These are phyloP conservation scores for Corella eumyota DNA, from an alignment of 23 tunicate species.

Conservation along the genomic window DNA sequence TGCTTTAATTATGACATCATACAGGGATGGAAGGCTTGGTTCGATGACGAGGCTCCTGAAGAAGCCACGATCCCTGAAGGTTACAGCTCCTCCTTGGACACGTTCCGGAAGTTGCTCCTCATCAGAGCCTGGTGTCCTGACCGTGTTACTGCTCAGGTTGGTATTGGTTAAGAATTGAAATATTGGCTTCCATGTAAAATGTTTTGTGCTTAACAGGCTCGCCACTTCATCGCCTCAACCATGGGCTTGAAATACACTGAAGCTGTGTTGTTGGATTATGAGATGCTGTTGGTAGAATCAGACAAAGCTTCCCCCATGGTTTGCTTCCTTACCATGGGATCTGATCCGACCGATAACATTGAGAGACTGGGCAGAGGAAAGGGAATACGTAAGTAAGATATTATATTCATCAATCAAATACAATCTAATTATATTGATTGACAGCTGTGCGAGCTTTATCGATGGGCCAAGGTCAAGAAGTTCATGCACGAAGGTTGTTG, in stretches of 20 bases:
- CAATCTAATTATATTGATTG: too few relatives aligned
- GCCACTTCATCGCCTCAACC: conserved; percentile 81
- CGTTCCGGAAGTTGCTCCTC: conserved; percentile 79
- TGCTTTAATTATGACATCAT: too few relatives aligned
- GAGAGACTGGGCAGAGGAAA: conserved; percentile 87
- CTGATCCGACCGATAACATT: conserved; percentile 97
- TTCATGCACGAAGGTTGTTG: conserved; percentile 45
- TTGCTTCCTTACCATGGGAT: conserved; percentile 97
- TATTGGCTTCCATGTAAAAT: not conserved
- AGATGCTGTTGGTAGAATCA: conserved; percentile 81
- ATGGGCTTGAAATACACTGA: conserved; percentile 91
- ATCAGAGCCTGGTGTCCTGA: conserved; percentile 98
- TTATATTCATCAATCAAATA: too few relatives aligned
- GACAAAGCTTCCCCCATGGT: conserved; percentile 63
- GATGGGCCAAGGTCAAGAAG: not conserved
- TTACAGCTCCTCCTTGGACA: conserved; percentile 86
- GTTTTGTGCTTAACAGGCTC: conserved; percentile 27
- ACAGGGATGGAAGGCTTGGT: conserved; percentile 93
- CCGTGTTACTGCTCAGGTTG: conserved; percentile 91
- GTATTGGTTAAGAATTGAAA: not conserved
- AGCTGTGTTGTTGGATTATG: conserved; percentile 88
- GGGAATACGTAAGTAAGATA: conserved; percentile 83
- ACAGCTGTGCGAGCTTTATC: not conserved
- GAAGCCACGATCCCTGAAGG: conserved; percentile 95
- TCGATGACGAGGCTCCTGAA: conserved; percentile 94